Base-by-base conservation (phyloP, 2,888 invertebrate genomes). In the Sinotaia quadrata region DNA sequence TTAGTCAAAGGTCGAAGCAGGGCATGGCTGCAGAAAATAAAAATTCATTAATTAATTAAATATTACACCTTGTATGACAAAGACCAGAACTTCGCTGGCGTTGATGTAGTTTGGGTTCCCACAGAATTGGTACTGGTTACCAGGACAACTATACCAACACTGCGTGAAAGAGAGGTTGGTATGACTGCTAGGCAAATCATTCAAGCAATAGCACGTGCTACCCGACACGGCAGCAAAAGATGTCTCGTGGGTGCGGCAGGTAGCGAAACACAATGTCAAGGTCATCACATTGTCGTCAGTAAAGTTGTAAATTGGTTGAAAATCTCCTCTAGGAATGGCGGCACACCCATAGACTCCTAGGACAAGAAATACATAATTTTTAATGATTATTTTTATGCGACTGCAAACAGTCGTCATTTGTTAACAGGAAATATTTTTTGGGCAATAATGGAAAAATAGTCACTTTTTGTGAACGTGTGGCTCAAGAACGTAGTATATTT, bases 311-410 rank as follows among this genome's bases (percentile, higher is more conserved):
- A 33, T 24, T 4, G 54, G n/a, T 2, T 29, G 21, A 18, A 18
- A 7, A 27, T 37, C 56, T 4, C 5, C 8, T n/a, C 0, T 10
- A 24, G 10, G 31, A 29, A 41, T 27, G 2, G 27, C 31, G 15
- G 41, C 41, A 27, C 65, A 65, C 15, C 65, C 65, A n/a, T 44
- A 54, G 31, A 65, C 56, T 4, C 54, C 65, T 65, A 33, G 7
- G 15, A n/a, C n/a, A n/a, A n/a, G n/a, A n/a, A n/a, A n/a, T n/a
- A n/a, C n/a, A n/a, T n/a, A n/a, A n/a, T n/a, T n/a, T n/a, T n/a
- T n/a, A n/a, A n/a, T n/a, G n/a, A n/a, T n/a, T n/a, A n/a, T n/a
- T n/a, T n/a, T n/a, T n/a, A n/a, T n/a, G n/a, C n/a, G n/a, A n/a
- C n/a, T n/a, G n/a, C n/a, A n/a, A n/a, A n/a, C n/a, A n/a, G n/a